Percentiles rank a stretch among this genome's conserved stretches.
phyloP scores from a whole-genome alignment of 2,888 invertebrate genomes.

The Archips crataeganus region DNA sequence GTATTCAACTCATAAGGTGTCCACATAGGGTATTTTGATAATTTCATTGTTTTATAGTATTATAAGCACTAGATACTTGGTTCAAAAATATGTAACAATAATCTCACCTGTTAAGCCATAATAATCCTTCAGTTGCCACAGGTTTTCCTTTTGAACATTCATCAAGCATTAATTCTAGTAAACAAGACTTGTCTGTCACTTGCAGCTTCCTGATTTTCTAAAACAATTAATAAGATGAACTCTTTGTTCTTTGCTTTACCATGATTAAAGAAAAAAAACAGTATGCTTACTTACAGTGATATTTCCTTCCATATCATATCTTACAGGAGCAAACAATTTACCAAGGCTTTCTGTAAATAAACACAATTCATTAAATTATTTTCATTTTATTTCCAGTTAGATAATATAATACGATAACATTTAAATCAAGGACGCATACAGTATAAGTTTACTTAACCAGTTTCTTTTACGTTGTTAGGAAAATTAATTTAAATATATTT shows the following conservation, averaged over 20 bases:
- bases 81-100: neutral
- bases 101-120: slow-evolving; percentile 91
- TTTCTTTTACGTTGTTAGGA: neutral
- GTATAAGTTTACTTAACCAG: neutral
- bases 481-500: neutral
- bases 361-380: neutral
- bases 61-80: no score
- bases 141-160: slow-evolving; percentile 84
- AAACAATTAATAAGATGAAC: slow-evolving; percentile 47
- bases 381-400: neutral
- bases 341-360: slow-evolving; percentile 89
- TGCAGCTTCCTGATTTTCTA: slow-evolving; percentile 88
- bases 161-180: slow-evolving; percentile 89
- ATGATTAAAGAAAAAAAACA: neutral
- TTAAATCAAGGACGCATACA: neutral
- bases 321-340: slow-evolving; percentile 90
- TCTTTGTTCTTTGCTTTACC: neutral
- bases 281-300: slow-evolving; percentile 86
- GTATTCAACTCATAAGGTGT: neutral
- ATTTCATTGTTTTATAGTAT: no score
- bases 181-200: slow-evolving; percentile 83
- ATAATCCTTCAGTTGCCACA: slow-evolving; percentile 87
- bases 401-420: neutral
- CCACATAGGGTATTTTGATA: no score
- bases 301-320: slow-evolving; percentile 92